Conservation (phyloP, 2,888 invertebrate genomes). For the Escarpia spicata region DNA sequence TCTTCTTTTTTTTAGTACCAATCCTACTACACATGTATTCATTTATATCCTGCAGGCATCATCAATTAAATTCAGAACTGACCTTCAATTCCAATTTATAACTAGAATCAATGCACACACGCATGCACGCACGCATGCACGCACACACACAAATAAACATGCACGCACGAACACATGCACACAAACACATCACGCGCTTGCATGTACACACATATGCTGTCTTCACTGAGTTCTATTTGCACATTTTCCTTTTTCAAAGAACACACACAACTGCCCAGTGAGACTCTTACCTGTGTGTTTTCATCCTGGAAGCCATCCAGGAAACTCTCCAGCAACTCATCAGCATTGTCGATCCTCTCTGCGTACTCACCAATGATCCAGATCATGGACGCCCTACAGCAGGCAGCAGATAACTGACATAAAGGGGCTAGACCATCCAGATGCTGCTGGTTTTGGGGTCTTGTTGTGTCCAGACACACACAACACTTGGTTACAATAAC, state of each 20-base stretch:
- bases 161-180: too few relatives aligned
- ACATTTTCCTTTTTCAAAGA: not conserved
- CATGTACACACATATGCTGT: not conserved
- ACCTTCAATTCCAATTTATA: too few relatives aligned
- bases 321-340: constrained; percentile 96
- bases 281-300: constrained; percentile 83
- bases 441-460: not conserved
- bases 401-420: constrained; percentile 23
- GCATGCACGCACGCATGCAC: too few relatives aligned
- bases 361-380: constrained; percentile 94
- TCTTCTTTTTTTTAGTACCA: too few relatives aligned
- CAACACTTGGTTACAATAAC: not conserved
- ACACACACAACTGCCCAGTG: not conserved
- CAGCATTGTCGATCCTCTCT: constrained; percentile 98
- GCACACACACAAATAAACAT: too few relatives aligned
- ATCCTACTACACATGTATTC: too few relatives aligned
- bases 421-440: not conserved
- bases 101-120: too few relatives aligned
- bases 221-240: not conserved
- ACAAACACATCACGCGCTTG: not conserved
- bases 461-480: not conserved
- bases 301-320: constrained; percentile 97
- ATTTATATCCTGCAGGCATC: too few relatives aligned
- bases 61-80: too few relatives aligned
- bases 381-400: constrained; percentile 88